phyloP scores from a whole-genome alignment of 2,113 vertebrate genomes.

The Pterocles orientalis region DNA sequence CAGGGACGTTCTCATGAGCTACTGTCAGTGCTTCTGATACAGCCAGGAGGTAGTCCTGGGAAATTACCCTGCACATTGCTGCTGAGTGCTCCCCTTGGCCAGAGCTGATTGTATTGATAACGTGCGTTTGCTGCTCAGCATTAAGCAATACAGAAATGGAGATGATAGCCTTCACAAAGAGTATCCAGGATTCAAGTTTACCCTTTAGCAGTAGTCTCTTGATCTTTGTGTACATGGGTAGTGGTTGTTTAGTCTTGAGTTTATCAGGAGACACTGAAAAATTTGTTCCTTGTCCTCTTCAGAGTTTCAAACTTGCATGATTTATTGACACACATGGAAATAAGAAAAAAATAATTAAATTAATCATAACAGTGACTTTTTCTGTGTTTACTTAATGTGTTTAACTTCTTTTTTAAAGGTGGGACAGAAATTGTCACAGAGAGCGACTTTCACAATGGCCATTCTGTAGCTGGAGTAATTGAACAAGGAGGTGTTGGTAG shows the following conservation, averaged over 20 bases:
- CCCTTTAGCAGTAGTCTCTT: neutral
- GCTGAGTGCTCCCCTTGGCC: neutral
- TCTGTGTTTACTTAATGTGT: neutral
- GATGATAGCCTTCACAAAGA: neutral
- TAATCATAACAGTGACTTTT: neutral
- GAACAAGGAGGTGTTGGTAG: constrained; percentile 88
- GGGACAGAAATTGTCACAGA: constrained; percentile 97
- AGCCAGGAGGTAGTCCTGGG: neutral
- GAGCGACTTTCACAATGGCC: constrained; percentile 93
- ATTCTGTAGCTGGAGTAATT: constrained; percentile 86
- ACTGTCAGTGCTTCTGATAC: neutral
- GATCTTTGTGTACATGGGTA: neutral
- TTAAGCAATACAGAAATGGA: neutral
- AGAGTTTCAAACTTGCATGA: neutral
- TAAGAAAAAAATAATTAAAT: neutral
- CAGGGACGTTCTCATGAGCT: neutral
- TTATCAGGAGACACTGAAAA: neutral
- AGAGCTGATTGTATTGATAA: neutral
- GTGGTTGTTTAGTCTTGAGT: neutral
- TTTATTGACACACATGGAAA: neutral
- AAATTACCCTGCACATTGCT: neutral
- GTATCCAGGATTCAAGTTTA: neutral
- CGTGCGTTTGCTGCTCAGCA: neutral
- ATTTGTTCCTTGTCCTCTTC: neutral
- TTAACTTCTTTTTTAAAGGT: constrained; percentile 76